Conservation (phyloP, 2,113 vertebrate species). For the Lampris megalopsis region DNA sequence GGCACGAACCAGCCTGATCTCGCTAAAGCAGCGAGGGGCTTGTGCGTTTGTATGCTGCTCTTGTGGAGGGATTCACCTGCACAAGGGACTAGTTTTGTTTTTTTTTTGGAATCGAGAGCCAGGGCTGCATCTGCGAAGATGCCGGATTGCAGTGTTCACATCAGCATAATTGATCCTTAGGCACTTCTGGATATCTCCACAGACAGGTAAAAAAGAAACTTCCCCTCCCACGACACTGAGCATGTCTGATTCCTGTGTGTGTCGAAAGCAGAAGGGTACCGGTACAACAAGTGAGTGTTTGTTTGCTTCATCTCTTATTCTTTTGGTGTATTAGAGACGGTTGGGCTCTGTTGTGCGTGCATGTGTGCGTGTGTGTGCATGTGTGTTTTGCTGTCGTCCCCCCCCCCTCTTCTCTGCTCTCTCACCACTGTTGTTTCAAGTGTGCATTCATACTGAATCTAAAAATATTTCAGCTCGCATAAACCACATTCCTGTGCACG, state of each 20-base stretch:
- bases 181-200: constrained; percentile 57
- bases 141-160: constrained; percentile 28
- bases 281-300: constrained; percentile 59
- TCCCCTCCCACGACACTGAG: neutral
- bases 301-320: constrained; percentile 12
- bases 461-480: constrained; percentile 42
- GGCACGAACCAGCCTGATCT: constrained; percentile 17
- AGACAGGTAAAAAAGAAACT: constrained; percentile 68
- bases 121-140: constrained; percentile 49
- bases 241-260: neutral
- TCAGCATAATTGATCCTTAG: constrained; percentile 62
- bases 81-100: constrained; percentile 48
- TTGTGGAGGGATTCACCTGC: constrained; percentile 59
- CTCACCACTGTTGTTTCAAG: constrained; percentile 11
- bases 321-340: constrained; percentile 3
- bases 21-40: constrained; percentile 64
- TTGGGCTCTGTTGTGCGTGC: neutral
- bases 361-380: neutral
- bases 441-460: constrained; percentile 20
- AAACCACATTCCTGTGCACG: neutral
- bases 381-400: neutral
- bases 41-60: constrained; percentile 20
- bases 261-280: constrained; percentile 24
- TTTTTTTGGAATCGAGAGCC: neutral
- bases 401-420: neutral